Evolutionary conservation across 1,140 invertebrate genomes (phyloP), one percentile per base, ranked within the genome.

Genomic region (Drosophila ambigua): DNA sequence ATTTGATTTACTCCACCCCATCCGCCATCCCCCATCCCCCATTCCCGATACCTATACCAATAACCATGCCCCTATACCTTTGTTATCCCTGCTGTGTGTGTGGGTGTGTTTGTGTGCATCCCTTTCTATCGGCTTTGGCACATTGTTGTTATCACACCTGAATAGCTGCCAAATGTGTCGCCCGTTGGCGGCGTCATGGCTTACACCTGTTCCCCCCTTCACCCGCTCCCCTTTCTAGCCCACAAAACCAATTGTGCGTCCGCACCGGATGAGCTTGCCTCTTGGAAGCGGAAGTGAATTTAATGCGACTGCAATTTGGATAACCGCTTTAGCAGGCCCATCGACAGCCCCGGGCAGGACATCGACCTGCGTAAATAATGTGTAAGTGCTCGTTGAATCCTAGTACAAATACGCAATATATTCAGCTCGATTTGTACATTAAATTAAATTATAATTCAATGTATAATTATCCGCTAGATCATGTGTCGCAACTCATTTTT

Each of bases 121-220:
- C 43, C 74, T 39, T 52, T 48, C 69, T 46, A 71, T 52, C 50
- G 68, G 57, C 49, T 59, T 61, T 75, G 50, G 53, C 62, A 73
- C 74, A 77, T 71, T 81, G 73, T 73, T 81, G 63, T 72, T 84
- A 78, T 72, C 63, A 68, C 80, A 84, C 80, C 85, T 84, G 72
- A 84, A 85, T 84, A 79, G 66, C 77, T 85, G 80, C 81, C 81
- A 84, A 84, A 84, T 84, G 80, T 85, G 80, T 79, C 76, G 71
- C 71, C 79, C 71, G 45, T 74, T 58, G 75, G 75, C 79, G 80
- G 80, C 81, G 80, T 85, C 67, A 84, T 72, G 85, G 77, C 80
- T 84, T 73, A 84, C 80, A 84, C 80, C 80, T 84, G 80, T 68
- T 50, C 46, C 43, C 41, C 69, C 11, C 31, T 68, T 8, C 13